Conservation (phyloP, 2,888 invertebrate genomes). For the Apocheima hispidaria region DNA sequence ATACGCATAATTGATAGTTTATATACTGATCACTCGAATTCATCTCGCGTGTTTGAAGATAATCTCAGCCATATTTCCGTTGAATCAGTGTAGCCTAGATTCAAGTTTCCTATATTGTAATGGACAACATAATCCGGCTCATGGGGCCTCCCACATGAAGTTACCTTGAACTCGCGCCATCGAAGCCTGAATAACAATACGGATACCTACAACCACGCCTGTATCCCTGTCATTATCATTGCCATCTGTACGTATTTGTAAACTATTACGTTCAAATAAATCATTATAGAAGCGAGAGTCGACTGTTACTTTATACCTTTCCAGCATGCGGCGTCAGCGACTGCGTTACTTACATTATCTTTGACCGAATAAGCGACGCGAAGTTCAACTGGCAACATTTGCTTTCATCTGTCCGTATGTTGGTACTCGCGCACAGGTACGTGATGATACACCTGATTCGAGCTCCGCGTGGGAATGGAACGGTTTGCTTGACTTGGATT, state of each 20-base stretch:
- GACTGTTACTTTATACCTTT: background rate
- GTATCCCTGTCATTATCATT: constrained; percentile 41
- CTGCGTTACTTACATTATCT: too few species aligned
- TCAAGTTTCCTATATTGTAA: constrained; percentile 36
- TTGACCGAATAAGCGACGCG: too few species aligned
- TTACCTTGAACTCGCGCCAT: constrained; percentile 73
- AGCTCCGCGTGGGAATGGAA: too few species aligned
- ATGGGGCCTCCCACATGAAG: constrained; percentile 67
- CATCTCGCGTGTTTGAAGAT: background rate
- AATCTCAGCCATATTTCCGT: background rate
- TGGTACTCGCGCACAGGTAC: too few species aligned
- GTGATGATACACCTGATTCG: too few species aligned
- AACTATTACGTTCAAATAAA: constrained; percentile 22
- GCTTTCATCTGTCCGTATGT: too few species aligned
- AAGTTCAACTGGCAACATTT: too few species aligned
- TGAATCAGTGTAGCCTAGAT: constrained; percentile 9
- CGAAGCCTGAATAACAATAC: constrained; percentile 68
- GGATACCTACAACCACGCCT: constrained; percentile 34
- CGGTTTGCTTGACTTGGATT: too few species aligned
- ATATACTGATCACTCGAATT: background rate
- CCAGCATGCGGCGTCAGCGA: background rate
- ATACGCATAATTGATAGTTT: too few species aligned
- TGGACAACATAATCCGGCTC: constrained; percentile 45
- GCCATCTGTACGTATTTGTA: constrained; percentile 28
- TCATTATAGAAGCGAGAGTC: constrained; percentile 17